Percentiles rank a stretch among this genome's conserved stretches.
These are phyloP conservation scores for Pangasius mekongensis DNA, from an alignment of 2,797 vertebrate genomes.

Conservation along the genomic window DNA sequence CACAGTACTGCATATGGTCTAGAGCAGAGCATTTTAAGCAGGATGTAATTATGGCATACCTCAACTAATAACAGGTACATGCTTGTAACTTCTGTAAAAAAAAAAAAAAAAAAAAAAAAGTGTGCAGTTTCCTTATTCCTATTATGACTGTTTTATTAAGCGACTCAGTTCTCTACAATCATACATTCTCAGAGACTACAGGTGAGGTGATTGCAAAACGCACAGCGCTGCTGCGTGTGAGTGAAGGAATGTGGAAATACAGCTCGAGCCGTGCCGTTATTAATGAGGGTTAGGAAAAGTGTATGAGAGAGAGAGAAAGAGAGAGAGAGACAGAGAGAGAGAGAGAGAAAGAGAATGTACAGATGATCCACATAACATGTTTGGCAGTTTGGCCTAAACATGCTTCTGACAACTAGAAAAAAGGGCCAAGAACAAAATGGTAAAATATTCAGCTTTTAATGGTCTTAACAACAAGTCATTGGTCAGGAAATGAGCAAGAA, in stretches of 20 bases:
- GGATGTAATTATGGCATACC: neutral
- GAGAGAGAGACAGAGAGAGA: constrained; percentile 67
- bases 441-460: too few species aligned
- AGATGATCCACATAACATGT: constrained; percentile 56
- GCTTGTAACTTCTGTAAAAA: neutral
- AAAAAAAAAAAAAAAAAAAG: neutral
- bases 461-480: too few species aligned
- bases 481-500: too few species aligned
- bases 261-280: constrained; percentile 85
- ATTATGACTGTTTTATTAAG: constrained; percentile 10
- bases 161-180: neutral
- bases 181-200: constrained; percentile 64
- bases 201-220: constrained; percentile 79
- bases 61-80: neutral
- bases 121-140: neutral
- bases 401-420: neutral
- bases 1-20: neutral
- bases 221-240: constrained; percentile 75
- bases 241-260: constrained; percentile 97
- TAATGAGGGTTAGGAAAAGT: constrained; percentile 79
- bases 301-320: constrained; percentile 54
- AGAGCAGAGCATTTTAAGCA: constrained; percentile 10
- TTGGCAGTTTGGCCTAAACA: constrained; percentile 17
- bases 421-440: too few species aligned
- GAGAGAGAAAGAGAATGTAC: constrained; percentile 69